Percentiles rank a stretch among this genome's conserved stretches.
Conservation (phyloP, 2,888 invertebrate genomes). For the Agrenia bidenticulata region DNA sequence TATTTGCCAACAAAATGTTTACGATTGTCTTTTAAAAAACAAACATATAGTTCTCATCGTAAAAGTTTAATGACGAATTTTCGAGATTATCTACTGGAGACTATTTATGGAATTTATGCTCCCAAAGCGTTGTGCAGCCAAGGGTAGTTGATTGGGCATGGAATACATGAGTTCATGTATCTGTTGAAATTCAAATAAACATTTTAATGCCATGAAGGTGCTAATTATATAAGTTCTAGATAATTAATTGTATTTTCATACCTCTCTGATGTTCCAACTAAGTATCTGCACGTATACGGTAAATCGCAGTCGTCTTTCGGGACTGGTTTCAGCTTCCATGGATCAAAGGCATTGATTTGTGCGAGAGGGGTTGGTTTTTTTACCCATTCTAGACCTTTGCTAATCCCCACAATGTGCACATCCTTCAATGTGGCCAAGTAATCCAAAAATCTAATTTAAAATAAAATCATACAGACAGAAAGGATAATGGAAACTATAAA, state of each 20-base stretch:
- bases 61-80: background rate
- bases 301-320: slow-evolving; percentile 15
- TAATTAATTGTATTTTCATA: background rate
- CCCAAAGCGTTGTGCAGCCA: slow-evolving; percentile 64
- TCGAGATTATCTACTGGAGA: background rate
- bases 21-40: background rate
- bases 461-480: no score
- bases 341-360: slow-evolving; percentile 54
- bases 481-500: background rate
- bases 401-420: slow-evolving; percentile 63
- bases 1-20: no score
- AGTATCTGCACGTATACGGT: slow-evolving; percentile 25
- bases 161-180: slow-evolving; percentile 60
- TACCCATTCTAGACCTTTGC: slow-evolving; percentile 63
- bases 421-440: slow-evolving; percentile 61
- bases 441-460: slow-evolving; percentile 59
- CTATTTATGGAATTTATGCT: background rate
- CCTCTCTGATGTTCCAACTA: slow-evolving; percentile 22
- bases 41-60: background rate
- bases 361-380: slow-evolving; percentile 60
- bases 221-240: background rate
- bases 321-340: slow-evolving; percentile 51
- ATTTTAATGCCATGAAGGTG: background rate
- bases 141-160: slow-evolving; percentile 62
- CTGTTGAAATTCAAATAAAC: slow-evolving; percentile 51